Percentiles rank a stretch among this genome's conserved stretches.
phyloP scores from a whole-genome alignment of 1,140 invertebrate genomes.

The Leptonema lineaticorne region DNA sequence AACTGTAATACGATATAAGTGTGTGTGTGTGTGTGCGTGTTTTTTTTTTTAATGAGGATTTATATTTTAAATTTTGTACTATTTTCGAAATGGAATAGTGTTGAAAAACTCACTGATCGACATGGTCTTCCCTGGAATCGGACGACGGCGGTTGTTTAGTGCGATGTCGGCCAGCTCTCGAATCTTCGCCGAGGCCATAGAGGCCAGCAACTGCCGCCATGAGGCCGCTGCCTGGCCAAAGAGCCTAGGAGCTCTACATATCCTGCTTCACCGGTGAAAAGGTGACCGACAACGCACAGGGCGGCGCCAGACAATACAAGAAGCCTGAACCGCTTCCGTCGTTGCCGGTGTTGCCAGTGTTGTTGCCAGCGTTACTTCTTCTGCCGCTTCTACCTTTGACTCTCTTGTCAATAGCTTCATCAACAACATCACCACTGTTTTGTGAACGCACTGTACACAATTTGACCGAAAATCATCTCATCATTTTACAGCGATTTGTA shows the following conservation, averaged over 20 bases:
- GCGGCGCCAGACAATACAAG: no score
- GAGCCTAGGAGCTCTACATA: conserved; percentile 4
- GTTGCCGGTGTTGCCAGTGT: no score
- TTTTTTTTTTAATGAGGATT: no score
- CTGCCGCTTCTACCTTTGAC: no score
- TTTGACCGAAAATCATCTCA: no score
- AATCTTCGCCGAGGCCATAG: conserved; percentile 39
- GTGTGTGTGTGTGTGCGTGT: not conserved
- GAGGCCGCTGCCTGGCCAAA: conserved; percentile 5
- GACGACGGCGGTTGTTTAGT: conserved; percentile 31
- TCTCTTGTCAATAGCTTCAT: no score
- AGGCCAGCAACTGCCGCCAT: conserved; percentile 41
- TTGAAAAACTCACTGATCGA: conserved; percentile 37
- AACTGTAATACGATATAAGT: not conserved
- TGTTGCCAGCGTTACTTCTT: no score
- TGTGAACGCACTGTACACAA: no score
- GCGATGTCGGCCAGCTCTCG: conserved; percentile 34
- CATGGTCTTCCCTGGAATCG: conserved; percentile 38
- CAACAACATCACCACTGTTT: no score
- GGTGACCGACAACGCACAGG: not conserved
- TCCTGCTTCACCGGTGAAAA: not conserved
- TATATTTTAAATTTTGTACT: not conserved
- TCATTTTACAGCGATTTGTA: no score
- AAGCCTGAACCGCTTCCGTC: no score
- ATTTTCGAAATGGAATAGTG: no score